Evolutionary conservation across 92 coral and sea anemone genomes (phyloP), one percentile per base, ranked within the genome.

Genomic region (Heteractis magnifica): DNA sequence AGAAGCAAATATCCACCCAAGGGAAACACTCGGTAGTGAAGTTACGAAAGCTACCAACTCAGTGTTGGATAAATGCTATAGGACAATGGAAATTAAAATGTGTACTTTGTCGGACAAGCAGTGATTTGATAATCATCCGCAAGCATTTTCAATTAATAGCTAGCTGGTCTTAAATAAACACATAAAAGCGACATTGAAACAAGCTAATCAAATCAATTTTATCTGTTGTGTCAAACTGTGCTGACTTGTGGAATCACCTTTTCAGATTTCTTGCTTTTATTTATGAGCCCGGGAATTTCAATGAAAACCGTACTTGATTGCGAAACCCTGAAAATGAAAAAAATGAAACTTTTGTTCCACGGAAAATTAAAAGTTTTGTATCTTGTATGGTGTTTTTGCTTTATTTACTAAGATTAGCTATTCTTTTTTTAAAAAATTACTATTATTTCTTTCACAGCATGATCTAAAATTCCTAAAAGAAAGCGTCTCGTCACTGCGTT

Each of bases 71-170:
- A 49, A 74, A 74, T 11, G 10, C 51, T 7, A 18, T 6, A 6
- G 3, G 21, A 75, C 44, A 75, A 51, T 75, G 56, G 59, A 51
- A 51, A 16, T 34, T 14, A 49, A 10, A 48, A 8, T 76, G 73
- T 79, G 73, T 58, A 79, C 56, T 62, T 59, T 62, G 19, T 49
- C 70, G 14, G 56, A 12, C 82, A 65, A 78, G 19, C 59, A 76
- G 79, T 52, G 62, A 79, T 79, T 79, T 79, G 56, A 79, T 79
- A 79, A 79, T 59, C n/a, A 49, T 79, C 51, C 72, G 23, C 5
- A 20, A 55, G 65, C 56, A 52, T 76, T 76, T 76, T 76, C 79
- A 76, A 76, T 76, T 76, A 76, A 76, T 76, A 55, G 23, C n/a
- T 76, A 26, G 65, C 52, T 62, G 79, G 23, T 55, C 48, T 55